Percentiles rank a stretch among this genome's conserved stretches.
Conservation (phyloP, 2,113 vertebrate genomes). For the Saguinus imperator region DNA sequence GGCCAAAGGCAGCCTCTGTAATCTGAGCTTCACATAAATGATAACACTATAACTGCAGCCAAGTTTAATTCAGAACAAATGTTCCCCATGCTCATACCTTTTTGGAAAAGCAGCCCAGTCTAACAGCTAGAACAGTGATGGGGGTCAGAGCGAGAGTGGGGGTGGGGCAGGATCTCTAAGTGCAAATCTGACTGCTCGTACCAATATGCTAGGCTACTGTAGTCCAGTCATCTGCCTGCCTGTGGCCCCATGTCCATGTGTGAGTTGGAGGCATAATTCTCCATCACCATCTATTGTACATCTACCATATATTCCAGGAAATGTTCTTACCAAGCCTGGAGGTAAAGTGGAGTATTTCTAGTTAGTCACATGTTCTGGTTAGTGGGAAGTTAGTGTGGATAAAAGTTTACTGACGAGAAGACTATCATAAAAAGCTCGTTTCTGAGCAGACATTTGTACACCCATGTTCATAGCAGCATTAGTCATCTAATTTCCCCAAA, state of each 20-base stretch:
- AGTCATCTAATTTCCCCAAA: background rate
- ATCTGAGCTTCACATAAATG: constrained; percentile 26
- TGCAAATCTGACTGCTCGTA: background rate
- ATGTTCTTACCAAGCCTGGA: background rate
- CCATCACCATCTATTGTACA: background rate
- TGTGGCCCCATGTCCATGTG: background rate
- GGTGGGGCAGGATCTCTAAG: background rate
- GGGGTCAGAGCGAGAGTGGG: background rate
- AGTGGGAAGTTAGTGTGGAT: background rate
- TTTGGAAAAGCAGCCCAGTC: background rate
- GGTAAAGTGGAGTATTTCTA: background rate
- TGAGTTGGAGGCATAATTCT: background rate
- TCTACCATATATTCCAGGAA: background rate
- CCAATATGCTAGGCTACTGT: background rate
- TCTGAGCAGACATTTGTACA: background rate
- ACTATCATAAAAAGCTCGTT: background rate
- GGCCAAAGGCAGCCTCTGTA: constrained; percentile 40
- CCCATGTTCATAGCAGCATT: background rate
- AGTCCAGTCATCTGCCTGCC: background rate
- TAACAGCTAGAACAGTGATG: background rate
- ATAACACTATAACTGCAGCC: constrained; percentile 48
- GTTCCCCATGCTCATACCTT: constrained; percentile 28
- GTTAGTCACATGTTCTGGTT: background rate
- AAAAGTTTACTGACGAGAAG: background rate
- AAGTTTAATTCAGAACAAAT: constrained; percentile 59